A percentile compares a stretch with the other conserved stretches of the same genome.
These are phyloP conservation scores for Tursiops truncatus DNA, from an alignment of 2,113 vertebrate genomes.

Conservation along the genomic window DNA sequence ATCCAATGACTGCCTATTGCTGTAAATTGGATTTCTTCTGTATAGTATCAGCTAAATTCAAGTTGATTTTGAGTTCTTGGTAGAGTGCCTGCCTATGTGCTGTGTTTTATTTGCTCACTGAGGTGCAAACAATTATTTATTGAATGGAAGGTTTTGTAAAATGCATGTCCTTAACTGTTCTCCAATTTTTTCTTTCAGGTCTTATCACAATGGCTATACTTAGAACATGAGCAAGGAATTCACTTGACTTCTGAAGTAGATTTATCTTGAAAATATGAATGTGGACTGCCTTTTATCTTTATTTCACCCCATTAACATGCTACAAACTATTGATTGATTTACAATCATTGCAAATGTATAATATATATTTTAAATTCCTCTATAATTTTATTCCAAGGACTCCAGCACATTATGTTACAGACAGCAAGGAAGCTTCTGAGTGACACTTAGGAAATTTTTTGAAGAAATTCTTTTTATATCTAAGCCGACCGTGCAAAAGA, in stretches of 20 bases:
- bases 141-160: constrained; percentile 25
- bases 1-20: constrained; percentile 41
- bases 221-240: constrained; percentile 85
- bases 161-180: constrained; percentile 52
- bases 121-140: constrained; percentile 11
- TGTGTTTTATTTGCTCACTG: constrained; percentile 21
- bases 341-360: constrained; percentile 82
- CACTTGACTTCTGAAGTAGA: constrained; percentile 77
- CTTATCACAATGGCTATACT: constrained; percentile 99
- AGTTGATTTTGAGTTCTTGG: constrained; percentile 59
- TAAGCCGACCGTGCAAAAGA: constrained; percentile 79
- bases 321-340: constrained; percentile 82
- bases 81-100: constrained; percentile 32
- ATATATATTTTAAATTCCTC: constrained; percentile 85
- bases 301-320: constrained; percentile 81
- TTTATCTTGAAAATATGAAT: constrained; percentile 83
- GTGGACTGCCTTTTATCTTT: constrained; percentile 85
- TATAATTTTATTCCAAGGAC: constrained; percentile 84
- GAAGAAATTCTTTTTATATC: constrained; percentile 84
- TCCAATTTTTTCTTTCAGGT: constrained; percentile 86
- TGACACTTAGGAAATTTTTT: constrained; percentile 81
- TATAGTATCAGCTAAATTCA: constrained; percentile 63
- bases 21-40: constrained; percentile 65
- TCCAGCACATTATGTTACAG: constrained; percentile 81
- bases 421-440: constrained; percentile 81